Evolutionary conservation across 2,888 invertebrate genomes (phyloP).

Genomic region (Uropetala carovei): DNA sequence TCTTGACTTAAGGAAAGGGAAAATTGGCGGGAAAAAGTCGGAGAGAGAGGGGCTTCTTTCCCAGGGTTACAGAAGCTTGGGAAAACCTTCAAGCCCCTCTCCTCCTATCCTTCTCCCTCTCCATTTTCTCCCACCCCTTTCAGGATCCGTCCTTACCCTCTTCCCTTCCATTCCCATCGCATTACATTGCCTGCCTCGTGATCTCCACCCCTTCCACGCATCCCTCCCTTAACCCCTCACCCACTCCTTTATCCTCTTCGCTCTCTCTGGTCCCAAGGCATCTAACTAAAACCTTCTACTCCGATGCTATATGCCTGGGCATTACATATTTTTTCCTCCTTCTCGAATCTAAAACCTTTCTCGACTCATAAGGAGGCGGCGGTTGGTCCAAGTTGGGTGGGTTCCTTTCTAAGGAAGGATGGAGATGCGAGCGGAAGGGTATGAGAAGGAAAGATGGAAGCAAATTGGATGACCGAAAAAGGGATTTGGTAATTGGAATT

Average conservation of each 20-base stretch:
- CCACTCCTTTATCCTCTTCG: neutral
- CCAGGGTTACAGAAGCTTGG: neutral
- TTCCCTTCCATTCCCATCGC: neutral
- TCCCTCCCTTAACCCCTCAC: neutral
- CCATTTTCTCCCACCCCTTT: conserved; percentile 21
- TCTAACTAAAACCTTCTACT: conserved; percentile 18
- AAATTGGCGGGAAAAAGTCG: neutral
- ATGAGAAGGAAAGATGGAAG: neutral
- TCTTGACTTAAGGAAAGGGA: neutral
- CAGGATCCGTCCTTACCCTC: neutral
- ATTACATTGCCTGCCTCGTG: neutral
- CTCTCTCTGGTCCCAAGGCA: conserved; percentile 32
- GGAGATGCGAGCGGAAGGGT: neutral
- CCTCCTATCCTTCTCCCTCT: neutral
- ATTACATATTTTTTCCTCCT: neutral
- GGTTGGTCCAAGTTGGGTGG: neutral
- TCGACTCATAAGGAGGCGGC: neutral
- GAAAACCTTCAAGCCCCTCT: conserved; percentile 10
- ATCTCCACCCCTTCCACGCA: neutral
- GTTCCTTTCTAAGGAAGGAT: neutral
- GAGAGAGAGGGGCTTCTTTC: neutral
- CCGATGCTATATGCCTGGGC: conserved; percentile 1
- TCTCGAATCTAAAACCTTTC: neutral
- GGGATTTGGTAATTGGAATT: conserved; percentile 54
- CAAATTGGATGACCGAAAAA: conserved; percentile 58